phyloP scores from a whole-genome alignment of 2,797 vertebrate genomes.

The Craterocephalus amniculus region DNA sequence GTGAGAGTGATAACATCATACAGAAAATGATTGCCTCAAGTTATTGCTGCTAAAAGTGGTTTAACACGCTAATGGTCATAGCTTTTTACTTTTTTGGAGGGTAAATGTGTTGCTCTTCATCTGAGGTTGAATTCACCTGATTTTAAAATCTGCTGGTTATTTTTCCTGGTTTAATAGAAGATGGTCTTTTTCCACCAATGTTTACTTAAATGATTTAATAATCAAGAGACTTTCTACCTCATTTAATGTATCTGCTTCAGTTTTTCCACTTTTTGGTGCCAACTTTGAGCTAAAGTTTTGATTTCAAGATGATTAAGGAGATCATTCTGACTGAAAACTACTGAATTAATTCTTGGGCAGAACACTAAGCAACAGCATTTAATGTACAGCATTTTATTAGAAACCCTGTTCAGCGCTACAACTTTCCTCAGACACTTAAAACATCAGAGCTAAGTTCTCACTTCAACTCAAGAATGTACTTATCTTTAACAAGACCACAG shows the following conservation, averaged over 20 bases:
- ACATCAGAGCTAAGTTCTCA: conserved; percentile 22
- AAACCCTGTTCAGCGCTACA: conserved; percentile 49
- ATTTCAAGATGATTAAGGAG: background rate
- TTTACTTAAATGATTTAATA: background rate
- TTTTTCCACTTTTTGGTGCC: background rate
- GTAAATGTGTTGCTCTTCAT: background rate
- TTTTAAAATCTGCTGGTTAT: background rate
- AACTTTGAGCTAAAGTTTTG: background rate
- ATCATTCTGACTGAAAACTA: background rate
- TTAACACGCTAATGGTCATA: background rate
- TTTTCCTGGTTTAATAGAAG: background rate
- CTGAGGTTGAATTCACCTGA: background rate
- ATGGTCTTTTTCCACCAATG: background rate
- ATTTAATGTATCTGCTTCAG: background rate
- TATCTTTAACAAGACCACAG: conserved; percentile 40
- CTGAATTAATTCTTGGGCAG: background rate
- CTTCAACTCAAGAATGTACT: conserved; percentile 33
- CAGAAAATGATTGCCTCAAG: background rate
- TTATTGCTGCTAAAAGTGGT: background rate
- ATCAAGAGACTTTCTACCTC: background rate
- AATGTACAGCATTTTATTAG: conserved; percentile 62
- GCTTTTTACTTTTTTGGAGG: background rate
- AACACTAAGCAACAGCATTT: conserved; percentile 24
- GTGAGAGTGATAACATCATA: conserved; percentile 1
- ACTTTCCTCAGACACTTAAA: conserved; percentile 35